Conservation (phyloP, 2,113 vertebrate species). For the Poeciliopsis retropinna region DNA sequence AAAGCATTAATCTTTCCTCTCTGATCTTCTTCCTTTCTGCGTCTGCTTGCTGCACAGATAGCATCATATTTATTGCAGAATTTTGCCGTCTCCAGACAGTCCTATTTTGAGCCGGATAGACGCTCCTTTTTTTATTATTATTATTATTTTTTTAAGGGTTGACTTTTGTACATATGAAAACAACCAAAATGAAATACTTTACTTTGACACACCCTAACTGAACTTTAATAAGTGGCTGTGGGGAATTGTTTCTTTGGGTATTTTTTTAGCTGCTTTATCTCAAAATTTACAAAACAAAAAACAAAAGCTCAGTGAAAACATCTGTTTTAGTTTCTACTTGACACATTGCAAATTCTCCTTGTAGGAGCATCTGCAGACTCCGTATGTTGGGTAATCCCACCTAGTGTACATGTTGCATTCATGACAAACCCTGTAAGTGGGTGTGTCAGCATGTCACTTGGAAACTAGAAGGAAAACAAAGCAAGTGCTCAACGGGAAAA, state of each 20-base stretch:
- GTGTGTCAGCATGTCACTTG: slow-evolving; percentile 18
- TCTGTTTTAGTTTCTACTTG: background rate
- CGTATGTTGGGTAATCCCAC: background rate
- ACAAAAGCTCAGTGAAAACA: background rate
- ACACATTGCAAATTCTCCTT: background rate
- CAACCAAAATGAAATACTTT: background rate
- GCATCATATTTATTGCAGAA: slow-evolving; percentile 33
- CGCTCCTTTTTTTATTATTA: background rate
- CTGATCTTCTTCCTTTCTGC: slow-evolving; percentile 24
- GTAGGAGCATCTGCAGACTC: background rate
- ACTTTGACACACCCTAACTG: slow-evolving; percentile 20
- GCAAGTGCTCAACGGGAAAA: background rate
- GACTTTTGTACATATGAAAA: background rate
- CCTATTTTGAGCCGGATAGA: slow-evolving; percentile 18
- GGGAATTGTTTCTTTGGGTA: background rate
- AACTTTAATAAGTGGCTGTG: background rate
- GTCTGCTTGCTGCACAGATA: slow-evolving; percentile 7
- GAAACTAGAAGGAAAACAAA: slow-evolving; percentile 14
- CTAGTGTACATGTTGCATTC: background rate
- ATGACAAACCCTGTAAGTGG: background rate
- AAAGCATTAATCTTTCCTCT: slow-evolving; percentile 35
- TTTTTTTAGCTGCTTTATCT: background rate
- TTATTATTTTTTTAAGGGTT: background rate
- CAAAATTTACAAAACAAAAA: background rate
- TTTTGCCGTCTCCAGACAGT: slow-evolving; percentile 18